Conservation (phyloP, 2,797 vertebrate genomes). For the Neoniphon sammara region DNA sequence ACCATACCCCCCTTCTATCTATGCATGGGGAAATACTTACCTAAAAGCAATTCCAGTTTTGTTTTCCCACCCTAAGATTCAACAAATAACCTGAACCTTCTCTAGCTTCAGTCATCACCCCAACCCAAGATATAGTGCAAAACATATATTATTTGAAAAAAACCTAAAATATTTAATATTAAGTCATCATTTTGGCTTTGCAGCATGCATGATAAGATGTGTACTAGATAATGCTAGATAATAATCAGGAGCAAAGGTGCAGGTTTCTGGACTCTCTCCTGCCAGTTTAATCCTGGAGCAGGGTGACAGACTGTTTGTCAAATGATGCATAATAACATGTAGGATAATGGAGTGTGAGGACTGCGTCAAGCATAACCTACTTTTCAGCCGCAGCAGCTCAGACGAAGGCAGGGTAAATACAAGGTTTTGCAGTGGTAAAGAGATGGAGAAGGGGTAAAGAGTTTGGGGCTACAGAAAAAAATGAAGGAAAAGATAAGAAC, state of each 20-base stretch:
- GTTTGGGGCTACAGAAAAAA: constrained; percentile 25
- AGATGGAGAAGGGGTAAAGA: not conserved
- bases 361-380: constrained; percentile 53
- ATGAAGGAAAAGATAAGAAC: not conserved
- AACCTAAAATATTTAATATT: constrained; percentile 23
- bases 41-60: constrained; percentile 27
- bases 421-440: constrained; percentile 6
- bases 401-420: constrained; percentile 39
- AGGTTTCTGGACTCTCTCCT: constrained; percentile 39
- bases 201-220: not conserved
- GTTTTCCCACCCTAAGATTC: constrained; percentile 28
- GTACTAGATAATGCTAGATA: not conserved
- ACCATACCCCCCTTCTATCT: constrained; percentile 10
- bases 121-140: constrained; percentile 4
- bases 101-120: not conserved
- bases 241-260: constrained; percentile 37
- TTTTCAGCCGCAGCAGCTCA: constrained; percentile 50
- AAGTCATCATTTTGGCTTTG: constrained; percentile 18
- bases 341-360: constrained; percentile 37
- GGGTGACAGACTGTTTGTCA: constrained; percentile 61
- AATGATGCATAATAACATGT: constrained; percentile 61
- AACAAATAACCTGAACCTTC: constrained; percentile 29
- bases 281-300: constrained; percentile 55
- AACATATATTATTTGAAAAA: constrained; percentile 32
- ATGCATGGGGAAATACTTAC: constrained; percentile 29